phyloP scores from a whole-genome alignment of 2,113 vertebrate species.

The Electrona antarctica region DNA sequence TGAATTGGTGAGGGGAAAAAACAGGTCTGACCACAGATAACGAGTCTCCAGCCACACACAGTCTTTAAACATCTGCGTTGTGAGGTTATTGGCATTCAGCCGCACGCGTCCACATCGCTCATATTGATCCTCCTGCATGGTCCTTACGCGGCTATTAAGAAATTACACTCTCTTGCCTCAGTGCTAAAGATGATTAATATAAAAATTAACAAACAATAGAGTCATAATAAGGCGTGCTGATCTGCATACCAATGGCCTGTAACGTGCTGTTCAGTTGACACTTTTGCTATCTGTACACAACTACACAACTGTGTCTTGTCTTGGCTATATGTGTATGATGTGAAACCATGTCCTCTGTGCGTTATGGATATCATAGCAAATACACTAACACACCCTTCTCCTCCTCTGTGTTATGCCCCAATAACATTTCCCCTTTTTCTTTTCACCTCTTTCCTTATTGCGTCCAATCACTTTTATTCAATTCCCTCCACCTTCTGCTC shows the following conservation, averaged over 20 bases:
- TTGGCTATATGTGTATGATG: background rate
- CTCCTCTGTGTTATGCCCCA: constrained; percentile 26
- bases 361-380: constrained; percentile 38
- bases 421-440: constrained; percentile 68
- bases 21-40: background rate
- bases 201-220: constrained; percentile 21
- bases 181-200: constrained; percentile 32
- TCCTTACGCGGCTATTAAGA: constrained; percentile 33
- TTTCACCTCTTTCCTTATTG: constrained; percentile 62
- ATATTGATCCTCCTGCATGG: constrained; percentile 32
- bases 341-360: constrained; percentile 3
- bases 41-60: background rate
- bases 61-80: constrained; percentile 3
- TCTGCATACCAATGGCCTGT: constrained; percentile 49
- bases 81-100: constrained; percentile 23
- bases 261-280: constrained; percentile 57
- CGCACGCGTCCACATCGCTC: background rate
- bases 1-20: background rate
- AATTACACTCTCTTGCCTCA: constrained; percentile 36
- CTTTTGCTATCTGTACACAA: constrained; percentile 31
- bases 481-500: constrained; percentile 68
- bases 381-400: constrained; percentile 35
- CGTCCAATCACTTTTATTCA: constrained; percentile 68
- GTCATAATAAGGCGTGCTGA: constrained; percentile 10
- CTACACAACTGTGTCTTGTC: background rate